Evolutionary conservation across 2,888 invertebrate species (phyloP), one percentile per base, ranked within the genome.

Genomic region (Cantharis flavilabris): DNA sequence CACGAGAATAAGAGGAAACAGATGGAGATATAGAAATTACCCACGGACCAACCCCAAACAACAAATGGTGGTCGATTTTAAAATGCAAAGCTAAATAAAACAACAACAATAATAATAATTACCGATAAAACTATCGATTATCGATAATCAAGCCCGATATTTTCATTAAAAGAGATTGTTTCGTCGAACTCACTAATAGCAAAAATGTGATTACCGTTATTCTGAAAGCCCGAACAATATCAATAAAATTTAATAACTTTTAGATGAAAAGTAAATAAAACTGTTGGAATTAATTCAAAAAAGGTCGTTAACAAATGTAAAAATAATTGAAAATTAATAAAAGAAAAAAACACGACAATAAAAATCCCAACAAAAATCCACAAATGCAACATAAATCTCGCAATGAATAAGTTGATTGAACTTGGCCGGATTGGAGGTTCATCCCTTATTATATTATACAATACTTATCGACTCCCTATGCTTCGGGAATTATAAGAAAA

Each of bases 401-500:
- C 65, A 23, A 65, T 65, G 65, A 65, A 65, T 65, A 65, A 65
- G 65, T 65, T 65, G 65, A 65, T 65, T 16, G 65, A 65, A 65
- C 65, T 65, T n/a, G 49, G 49, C n/a, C n/a, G 49, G 49, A 49
- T 49, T n/a, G 49, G 7, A 49, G n/a, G 49, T 49, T 49, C 49
- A 49, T 49, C 49, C 49, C 49, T 49, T 49, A 49, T 49, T 49
- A 49, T 49, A 49, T 49, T 49, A 49, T 49, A 49, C 49, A 49
- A 49, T 49, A 49, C 49, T 49, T 49, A 49, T 49, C n/a, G 49
- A 65, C 20, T 23, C 65, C 65, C 20, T 65, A 13, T 65, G 23
- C 20, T 23, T n/a, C 13, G 65, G 7, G 65, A 26, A 20, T 65
- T 65, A 16, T 65, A 20, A 20, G n/a, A 20, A 65, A 65, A 65